phyloP scores from a whole-genome alignment of 2,113 vertebrate species.

The Coptodon bakossiorum region DNA sequence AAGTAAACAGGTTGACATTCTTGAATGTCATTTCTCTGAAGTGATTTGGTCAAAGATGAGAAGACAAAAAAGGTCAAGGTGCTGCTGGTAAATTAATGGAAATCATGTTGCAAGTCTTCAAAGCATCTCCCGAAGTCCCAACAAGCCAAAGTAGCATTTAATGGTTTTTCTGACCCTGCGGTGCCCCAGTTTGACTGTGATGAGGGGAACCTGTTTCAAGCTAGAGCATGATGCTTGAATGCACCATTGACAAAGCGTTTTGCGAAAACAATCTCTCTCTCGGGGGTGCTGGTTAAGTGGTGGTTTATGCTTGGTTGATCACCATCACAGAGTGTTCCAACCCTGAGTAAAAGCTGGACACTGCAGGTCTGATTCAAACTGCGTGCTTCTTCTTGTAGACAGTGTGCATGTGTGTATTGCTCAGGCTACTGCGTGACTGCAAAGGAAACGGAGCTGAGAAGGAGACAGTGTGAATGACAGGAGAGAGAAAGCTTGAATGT shows the following conservation, averaged over 20 bases:
- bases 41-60: neutral
- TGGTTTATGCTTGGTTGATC: conserved; percentile 42
- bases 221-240: neutral
- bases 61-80: conserved; percentile 35
- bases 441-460: neutral
- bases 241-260: neutral
- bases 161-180: neutral
- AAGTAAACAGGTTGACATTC: conserved; percentile 5
- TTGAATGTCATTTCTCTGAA: neutral
- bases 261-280: neutral
- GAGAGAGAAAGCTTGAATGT: neutral
- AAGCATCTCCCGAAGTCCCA: neutral
- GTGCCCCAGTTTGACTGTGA: neutral
- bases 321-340: conserved; percentile 17
- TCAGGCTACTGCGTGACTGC: neutral
- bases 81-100: conserved; percentile 16
- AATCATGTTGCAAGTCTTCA: neutral
- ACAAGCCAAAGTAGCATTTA: neutral
- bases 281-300: conserved; percentile 34
- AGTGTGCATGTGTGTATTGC: neutral
- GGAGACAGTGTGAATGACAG: neutral
- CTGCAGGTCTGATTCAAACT: neutral
- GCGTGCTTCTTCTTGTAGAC: neutral
- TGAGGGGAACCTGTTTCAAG: neutral
- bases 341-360: neutral